phyloP scores from a whole-genome alignment of 2,113 vertebrate genomes.

The Petaurus breviceps region DNA sequence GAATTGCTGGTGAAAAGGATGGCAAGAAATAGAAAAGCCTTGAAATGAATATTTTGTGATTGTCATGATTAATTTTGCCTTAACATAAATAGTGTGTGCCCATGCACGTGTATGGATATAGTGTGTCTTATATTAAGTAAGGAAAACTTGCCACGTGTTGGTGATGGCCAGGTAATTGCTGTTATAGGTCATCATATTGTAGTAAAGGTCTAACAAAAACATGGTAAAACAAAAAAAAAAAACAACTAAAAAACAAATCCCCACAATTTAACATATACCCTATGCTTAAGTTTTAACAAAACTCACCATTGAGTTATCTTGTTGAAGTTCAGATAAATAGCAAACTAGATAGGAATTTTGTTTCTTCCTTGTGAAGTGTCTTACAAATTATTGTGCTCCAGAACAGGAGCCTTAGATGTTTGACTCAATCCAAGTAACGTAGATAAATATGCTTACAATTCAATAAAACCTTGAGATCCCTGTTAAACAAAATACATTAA shows the following conservation, averaged over 20 bases:
- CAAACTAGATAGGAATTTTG: conserved; percentile 85
- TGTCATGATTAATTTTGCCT: background rate
- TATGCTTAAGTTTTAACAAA: conserved; percentile 89
- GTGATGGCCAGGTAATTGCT: background rate
- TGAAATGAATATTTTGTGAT: background rate
- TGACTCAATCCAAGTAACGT: conserved; percentile 72
- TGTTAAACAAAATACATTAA: conserved; percentile 71
- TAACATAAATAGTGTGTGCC: background rate
- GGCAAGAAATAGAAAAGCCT: background rate
- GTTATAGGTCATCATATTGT: background rate
- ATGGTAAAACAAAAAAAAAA: background rate
- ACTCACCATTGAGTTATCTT: conserved; percentile 91
- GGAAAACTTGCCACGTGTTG: background rate
- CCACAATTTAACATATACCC: conserved; percentile 70
- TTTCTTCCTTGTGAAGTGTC: conserved; percentile 79
- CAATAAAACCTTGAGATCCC: conserved; percentile 79
- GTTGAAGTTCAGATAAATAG: conserved; percentile 82
- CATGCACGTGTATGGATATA: background rate
- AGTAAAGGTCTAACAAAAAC: background rate
- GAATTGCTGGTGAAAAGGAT: background rate
- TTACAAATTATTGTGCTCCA: conserved; percentile 78
- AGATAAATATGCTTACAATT: conserved; percentile 74
- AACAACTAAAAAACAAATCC: background rate
- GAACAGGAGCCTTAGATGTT: conserved; percentile 73
- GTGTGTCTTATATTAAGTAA: background rate